Evolutionary conservation across 2,797 vertebrate genomes (phyloP).

Genomic region (Sebastes wilsoni): DNA sequence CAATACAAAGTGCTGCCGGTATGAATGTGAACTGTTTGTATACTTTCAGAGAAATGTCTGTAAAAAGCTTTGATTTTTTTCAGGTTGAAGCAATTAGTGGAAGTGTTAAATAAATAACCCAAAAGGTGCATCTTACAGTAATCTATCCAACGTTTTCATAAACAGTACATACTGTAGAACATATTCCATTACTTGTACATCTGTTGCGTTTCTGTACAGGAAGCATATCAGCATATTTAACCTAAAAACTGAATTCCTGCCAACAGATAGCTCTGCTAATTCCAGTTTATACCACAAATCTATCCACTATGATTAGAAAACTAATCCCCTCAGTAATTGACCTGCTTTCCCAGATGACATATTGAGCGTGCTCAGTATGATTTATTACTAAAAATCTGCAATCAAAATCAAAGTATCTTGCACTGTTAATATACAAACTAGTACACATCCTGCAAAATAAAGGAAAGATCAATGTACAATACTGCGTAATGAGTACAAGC

Average conservation of each 20-base stretch:
- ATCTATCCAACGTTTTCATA: background rate
- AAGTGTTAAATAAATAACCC: background rate
- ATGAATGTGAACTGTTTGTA: background rate
- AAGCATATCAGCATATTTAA: background rate
- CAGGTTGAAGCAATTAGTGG: background rate
- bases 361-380: constrained; percentile 33
- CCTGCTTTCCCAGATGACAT: constrained; percentile 48
- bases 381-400: constrained; percentile 14
- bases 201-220: background rate
- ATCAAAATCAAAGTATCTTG: constrained; percentile 16
- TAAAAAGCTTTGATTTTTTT: background rate
- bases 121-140: background rate
- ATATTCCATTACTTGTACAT: background rate
- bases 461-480: constrained; percentile 52
- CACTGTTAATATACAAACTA: constrained; percentile 47
- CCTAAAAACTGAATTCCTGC: constrained; percentile 10
- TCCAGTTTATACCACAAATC: constrained; percentile 24
- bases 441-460: constrained; percentile 38
- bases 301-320: constrained; percentile 23
- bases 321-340: constrained; percentile 50
- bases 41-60: too few species aligned
- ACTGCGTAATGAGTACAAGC: constrained; percentile 59
- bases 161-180: background rate
- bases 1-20: background rate
- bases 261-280: constrained; percentile 10